Conservation (phyloP, 1,140 invertebrate species). For the Cydia amplana region DNA sequence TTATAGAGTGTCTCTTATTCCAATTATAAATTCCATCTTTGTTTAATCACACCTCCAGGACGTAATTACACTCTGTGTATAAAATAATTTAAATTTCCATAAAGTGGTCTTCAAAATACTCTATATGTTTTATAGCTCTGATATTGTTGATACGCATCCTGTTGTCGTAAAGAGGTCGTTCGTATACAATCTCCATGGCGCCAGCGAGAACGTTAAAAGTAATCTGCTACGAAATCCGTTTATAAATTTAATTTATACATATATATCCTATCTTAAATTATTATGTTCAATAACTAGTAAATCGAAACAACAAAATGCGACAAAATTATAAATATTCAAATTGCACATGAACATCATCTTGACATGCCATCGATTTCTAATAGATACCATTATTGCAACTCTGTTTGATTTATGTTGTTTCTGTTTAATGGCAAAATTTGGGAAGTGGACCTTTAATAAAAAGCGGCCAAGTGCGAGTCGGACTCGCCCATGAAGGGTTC, state of each 20-base stretch:
- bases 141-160: conserved; percentile 5
- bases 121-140: background rate
- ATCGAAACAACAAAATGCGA: no score
- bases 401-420: no score
- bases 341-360: no score
- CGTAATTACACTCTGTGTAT: background rate
- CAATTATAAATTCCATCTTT: background rate
- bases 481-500: no score
- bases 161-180: background rate
- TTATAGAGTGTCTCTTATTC: background rate
- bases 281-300: no score
- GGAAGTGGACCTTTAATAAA: no score
- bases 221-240: background rate
- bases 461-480: no score
- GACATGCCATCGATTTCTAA: no score
- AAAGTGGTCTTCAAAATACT: background rate
- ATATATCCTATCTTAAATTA: no score
- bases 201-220: background rate
- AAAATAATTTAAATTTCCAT: background rate
- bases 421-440: no score
- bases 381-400: no score
- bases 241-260: background rate
- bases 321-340: no score
- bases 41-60: background rate
- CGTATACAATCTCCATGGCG: background rate